A percentile compares a stretch with the other conserved stretches of the same genome.
Conservation (phyloP, 2,888 invertebrate genomes). For the Odontocerum albicorne region DNA sequence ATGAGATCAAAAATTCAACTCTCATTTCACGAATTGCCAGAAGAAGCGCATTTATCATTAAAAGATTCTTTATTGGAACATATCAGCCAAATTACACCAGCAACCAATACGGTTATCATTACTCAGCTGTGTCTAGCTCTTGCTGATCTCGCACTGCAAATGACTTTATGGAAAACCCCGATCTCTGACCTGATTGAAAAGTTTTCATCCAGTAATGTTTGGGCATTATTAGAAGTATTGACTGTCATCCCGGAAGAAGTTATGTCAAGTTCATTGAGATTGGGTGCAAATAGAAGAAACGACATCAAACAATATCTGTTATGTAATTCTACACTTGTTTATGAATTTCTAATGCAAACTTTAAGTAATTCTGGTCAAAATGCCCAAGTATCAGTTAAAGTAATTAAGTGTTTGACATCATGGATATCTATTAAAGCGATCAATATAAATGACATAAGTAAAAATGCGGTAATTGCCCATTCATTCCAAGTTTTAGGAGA, state of each 20-base stretch:
- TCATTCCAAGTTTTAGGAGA: slow-evolving; percentile 70
- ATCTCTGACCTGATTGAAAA: slow-evolving; percentile 80
- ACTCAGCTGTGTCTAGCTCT: slow-evolving; percentile 92
- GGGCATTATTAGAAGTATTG: slow-evolving; percentile 88
- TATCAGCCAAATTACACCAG: slow-evolving; percentile 75
- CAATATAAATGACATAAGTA: slow-evolving; percentile 70
- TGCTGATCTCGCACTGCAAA: slow-evolving; percentile 91
- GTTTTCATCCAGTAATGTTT: slow-evolving; percentile 71
- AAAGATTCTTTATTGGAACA: slow-evolving; percentile 90
- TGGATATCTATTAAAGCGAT: slow-evolving; percentile 89
- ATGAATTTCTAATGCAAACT: slow-evolving; percentile 79
- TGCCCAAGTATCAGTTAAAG: slow-evolving; percentile 69
- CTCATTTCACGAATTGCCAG: slow-evolving; percentile 88
- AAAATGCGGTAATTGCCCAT: slow-evolving; percentile 72
- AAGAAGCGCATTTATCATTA: slow-evolving; percentile 80
- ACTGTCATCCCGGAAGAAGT: slow-evolving; percentile 96
- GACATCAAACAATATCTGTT: slow-evolving; percentile 82
- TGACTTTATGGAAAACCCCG: slow-evolving; percentile 91
- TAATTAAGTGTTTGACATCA: slow-evolving; percentile 85
- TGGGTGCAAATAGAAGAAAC: slow-evolving; percentile 89
- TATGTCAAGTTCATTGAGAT: slow-evolving; percentile 72
- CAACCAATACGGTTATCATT: slow-evolving; percentile 81
- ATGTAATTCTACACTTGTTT: slow-evolving; percentile 72
- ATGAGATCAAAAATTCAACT: slow-evolving; percentile 94
- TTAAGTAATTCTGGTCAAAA: slow-evolving; percentile 66